Base-by-base conservation (phyloP, 2,113 vertebrate species). In the Nematolebias whitei region DNA sequence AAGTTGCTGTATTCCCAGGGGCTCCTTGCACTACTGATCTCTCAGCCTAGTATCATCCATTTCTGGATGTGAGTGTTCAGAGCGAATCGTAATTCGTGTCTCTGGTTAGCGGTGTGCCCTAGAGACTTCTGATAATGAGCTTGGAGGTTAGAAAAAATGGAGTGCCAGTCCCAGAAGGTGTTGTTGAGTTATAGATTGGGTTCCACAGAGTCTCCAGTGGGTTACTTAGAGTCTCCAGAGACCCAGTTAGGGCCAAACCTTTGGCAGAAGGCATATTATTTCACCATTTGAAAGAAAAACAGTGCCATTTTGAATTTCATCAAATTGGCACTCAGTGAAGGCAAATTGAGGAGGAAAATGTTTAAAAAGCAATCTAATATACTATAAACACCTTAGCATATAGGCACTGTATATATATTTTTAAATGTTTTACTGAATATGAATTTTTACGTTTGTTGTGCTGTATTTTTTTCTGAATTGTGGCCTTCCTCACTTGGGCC, bases 61-160 rank as follows among this genome's bases (percentile, higher is more conserved):
- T 92, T 93, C 68, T 87, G 87, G 82, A 93, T 91, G 83, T 84
- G 76, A 91, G 84, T 87, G 91, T 91, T 92, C 80, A 63, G 72
- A 86, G 90, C 80, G 79, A 83, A 88, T 88, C 75, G 90, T 96
- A 95, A 96, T 95, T 93, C 94, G 91, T 91, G 89, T 92, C 94
- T 95, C 92, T 93, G 90, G 94, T 93, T 97, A 92, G 93, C 91
- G 82, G 76, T 88, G 87, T 58, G 35, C 93, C 91, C 86, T 55
- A 79, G 86, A 71, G 93, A 95, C 90, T 91, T 84, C 91, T 86
- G 93, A 88, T 96, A 96, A 97, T 95, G 96, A 98, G 95, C 95
- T 95, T 63, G 39, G 41, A 91, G 92, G 86, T 88, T 78, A 77
- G 77, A 87, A 90, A 93, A 92, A 93, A 92, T 92, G 90, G 84